Conservation (phyloP, 2,888 invertebrate species). For the Ptychoptera albimana region DNA sequence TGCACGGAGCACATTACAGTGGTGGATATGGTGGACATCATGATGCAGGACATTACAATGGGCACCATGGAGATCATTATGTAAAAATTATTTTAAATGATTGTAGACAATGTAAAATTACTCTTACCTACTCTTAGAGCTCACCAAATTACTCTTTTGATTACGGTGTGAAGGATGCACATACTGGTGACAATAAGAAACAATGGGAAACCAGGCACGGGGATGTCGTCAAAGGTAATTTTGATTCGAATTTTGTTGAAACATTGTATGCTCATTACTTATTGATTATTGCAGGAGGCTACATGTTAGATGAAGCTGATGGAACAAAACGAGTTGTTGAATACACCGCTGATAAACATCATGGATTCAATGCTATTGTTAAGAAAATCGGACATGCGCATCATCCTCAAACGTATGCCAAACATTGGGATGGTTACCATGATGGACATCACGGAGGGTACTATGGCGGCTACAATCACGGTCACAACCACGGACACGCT, state of each 20-base stretch:
- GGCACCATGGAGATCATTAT: conserved; percentile 10
- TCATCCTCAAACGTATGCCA: conserved; percentile 8
- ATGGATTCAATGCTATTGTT: conserved; percentile 23
- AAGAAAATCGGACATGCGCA: conserved; percentile 18
- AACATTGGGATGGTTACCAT: not conserved
- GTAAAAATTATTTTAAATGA: not conserved
- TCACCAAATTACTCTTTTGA: conserved; percentile 22
- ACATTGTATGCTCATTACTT: not conserved
- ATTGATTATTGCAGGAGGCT: conserved; percentile 10
- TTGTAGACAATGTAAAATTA: not conserved
- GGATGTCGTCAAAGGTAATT: conserved; percentile 25
- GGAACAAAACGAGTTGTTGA: conserved; percentile 23
- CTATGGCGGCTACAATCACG: conserved; percentile 3
- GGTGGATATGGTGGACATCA: conserved; percentile 8
- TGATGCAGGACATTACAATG: conserved; percentile 16
- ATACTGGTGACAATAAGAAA: conserved; percentile 23
- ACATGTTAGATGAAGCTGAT: conserved; percentile 25
- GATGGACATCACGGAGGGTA: conserved; percentile 5
- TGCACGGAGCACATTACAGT: no score
- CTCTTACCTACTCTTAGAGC: conserved; percentile 13
- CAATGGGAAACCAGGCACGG: conserved; percentile 28
- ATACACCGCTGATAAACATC: conserved; percentile 22
- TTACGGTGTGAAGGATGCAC: conserved; percentile 22
- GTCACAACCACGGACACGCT: conserved; percentile 1
- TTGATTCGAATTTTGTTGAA: not conserved